Evolutionary conservation across 2,113 vertebrate genomes (phyloP).

Genomic region (Lampris megalopsis): DNA sequence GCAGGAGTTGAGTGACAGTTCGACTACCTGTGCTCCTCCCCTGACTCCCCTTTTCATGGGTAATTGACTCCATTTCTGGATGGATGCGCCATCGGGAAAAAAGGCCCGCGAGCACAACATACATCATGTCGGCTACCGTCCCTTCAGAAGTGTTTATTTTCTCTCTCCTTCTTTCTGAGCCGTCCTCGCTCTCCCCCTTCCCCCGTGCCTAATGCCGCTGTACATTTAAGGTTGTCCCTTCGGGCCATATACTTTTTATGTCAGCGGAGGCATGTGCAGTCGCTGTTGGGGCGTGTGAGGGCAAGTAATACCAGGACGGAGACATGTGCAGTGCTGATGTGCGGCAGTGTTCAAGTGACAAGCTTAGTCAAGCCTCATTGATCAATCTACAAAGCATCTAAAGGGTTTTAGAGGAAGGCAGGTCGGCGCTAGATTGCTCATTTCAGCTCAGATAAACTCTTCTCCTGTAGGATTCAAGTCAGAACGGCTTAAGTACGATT

Average conservation of each 20-base stretch:
- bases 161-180: constrained; percentile 5
- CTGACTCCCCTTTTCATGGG: constrained; percentile 43
- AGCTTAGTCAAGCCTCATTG: constrained; percentile 61
- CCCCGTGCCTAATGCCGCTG: not conserved
- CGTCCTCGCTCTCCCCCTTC: not conserved
- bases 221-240: constrained; percentile 7
- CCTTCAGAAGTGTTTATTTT: constrained; percentile 42
- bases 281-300: not conserved
- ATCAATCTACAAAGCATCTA: constrained; percentile 64
- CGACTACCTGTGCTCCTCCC: constrained; percentile 24
- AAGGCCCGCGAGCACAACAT: constrained; percentile 59
- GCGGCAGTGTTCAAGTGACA: constrained; percentile 33
- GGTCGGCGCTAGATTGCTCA: constrained; percentile 33
- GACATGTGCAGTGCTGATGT: constrained; percentile 28
- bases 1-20: constrained; percentile 27
- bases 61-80: constrained; percentile 74
- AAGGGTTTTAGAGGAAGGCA: constrained; percentile 53
- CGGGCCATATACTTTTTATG: not conserved
- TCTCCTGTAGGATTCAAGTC: not conserved
- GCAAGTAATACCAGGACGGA: not conserved
- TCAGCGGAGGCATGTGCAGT: not conserved
- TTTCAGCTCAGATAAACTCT: constrained; percentile 27
- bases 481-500: no score
- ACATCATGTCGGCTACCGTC: constrained; percentile 44
- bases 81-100: constrained; percentile 56